phyloP scores from a whole-genome alignment of 2,113 vertebrate genomes.

The Serinus canaria region DNA sequence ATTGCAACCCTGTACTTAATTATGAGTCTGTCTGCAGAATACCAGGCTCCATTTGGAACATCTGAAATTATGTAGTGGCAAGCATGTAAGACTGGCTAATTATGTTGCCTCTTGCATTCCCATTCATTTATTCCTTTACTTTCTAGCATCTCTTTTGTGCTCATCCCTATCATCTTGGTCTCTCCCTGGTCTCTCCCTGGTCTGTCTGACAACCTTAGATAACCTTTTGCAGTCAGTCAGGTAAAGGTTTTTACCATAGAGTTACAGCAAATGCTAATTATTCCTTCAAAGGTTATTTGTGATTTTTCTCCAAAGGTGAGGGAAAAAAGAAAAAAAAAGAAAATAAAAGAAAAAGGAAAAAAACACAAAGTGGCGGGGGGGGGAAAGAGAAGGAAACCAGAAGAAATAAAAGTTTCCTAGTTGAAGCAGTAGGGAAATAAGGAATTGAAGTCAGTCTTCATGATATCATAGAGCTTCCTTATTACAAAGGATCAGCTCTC shows the following conservation, averaged over 20 bases:
- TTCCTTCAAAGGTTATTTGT: neutral
- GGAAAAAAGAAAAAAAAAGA: neutral
- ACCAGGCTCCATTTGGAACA: neutral
- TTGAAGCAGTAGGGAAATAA: neutral
- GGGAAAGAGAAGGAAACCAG: no score
- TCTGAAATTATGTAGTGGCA: neutral
- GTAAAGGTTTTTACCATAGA: neutral
- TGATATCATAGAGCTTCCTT: neutral
- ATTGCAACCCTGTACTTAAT: constrained; percentile 3
- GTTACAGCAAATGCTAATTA: neutral
- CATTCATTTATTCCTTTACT: neutral
- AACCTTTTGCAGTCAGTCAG: neutral
- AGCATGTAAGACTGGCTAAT: neutral
- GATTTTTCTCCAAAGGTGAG: neutral
- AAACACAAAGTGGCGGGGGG: neutral
- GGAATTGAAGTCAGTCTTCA: neutral
- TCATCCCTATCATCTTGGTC: neutral
- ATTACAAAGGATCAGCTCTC: neutral
- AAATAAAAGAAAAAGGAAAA: neutral
- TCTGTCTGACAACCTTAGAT: neutral
- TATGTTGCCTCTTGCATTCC: neutral
- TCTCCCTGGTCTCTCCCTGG: neutral
- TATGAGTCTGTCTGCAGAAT: neutral
- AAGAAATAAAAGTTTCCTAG: neutral
- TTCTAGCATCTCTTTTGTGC: neutral